These are phyloP conservation scores for Sebastes aleutianus DNA, from an alignment of 2,797 vertebrate genomes.

Conservation along the genomic window DNA sequence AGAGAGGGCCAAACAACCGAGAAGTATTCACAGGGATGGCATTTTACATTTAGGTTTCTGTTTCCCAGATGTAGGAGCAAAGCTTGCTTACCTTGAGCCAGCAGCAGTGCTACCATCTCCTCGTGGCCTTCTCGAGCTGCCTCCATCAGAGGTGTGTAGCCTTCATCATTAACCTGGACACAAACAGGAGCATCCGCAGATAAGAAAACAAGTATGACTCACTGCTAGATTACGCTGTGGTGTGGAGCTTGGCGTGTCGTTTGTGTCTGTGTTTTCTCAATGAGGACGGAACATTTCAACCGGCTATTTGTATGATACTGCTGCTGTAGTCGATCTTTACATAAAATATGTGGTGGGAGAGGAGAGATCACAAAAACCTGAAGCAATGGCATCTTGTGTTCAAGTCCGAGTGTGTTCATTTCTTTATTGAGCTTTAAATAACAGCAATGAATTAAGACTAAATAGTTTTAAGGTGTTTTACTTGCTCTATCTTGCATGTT, in stretches of 20 bases:
- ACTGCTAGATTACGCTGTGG: not conserved
- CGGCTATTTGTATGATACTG: not conserved
- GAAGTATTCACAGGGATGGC: not conserved
- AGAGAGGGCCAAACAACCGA: not conserved
- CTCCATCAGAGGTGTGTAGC: constrained; percentile 99
- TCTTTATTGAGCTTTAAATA: not conserved
- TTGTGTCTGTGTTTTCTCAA: not conserved
- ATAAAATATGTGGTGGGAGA: not conserved
- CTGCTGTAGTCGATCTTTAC: not conserved
- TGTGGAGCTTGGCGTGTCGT: not conserved
- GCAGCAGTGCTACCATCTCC: constrained; percentile 97
- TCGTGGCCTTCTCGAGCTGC: constrained; percentile 98
- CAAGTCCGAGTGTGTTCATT: not conserved
- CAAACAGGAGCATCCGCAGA: constrained; percentile 26
- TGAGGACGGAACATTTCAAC: not conserved
- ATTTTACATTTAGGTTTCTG: not conserved
- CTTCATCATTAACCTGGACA: constrained; percentile 94
- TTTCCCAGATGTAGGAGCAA: not conserved
- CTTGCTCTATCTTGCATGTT: not conserved
- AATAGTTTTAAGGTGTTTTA: not conserved
- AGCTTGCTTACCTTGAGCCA: constrained; percentile 90
- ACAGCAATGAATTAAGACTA: not conserved
- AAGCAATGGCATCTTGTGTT: not conserved
- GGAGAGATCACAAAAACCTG: not conserved
- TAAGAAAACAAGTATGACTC: constrained; percentile 20